Conservation (phyloP, 2,113 vertebrate genomes). For the Pelvicachromis taeniatus region DNA sequence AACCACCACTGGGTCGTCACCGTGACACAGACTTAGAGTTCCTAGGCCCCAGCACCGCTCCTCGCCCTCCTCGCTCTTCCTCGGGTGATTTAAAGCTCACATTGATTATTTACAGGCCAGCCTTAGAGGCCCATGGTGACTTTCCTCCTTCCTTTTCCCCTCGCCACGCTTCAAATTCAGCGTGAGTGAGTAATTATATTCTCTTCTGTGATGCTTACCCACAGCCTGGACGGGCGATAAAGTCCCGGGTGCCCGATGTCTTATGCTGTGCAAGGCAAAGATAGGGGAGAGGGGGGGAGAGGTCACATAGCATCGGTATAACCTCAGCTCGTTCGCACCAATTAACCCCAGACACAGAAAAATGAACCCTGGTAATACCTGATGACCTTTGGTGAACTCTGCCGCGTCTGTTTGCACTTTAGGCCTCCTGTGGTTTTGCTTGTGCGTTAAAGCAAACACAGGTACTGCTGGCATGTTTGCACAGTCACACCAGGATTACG, state of each 20-base stretch:
- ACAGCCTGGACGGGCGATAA: not conserved
- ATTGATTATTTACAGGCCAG: slow-evolving; percentile 40
- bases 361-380: not conserved
- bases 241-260: not conserved
- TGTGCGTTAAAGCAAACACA: not conserved
- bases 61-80: not conserved
- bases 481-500: not conserved
- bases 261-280: slow-evolving; percentile 28
- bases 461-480: not conserved
- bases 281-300: not conserved
- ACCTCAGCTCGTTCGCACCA: slow-evolving; percentile 26
- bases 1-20: not conserved
- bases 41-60: not conserved
- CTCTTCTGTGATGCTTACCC: not conserved
- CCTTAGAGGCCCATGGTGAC: not conserved
- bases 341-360: slow-evolving; percentile 53
- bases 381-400: not conserved
- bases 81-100: slow-evolving; percentile 32
- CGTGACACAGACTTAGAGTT: slow-evolving; percentile 36
- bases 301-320: not conserved
- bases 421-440: not conserved
- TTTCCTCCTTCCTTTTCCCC: not conserved
- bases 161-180: not conserved
- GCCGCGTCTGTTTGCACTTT: not conserved
- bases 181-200: slow-evolving; percentile 31